Conservation (phyloP, 2,113 vertebrate species). For the Percina caprodes region DNA sequence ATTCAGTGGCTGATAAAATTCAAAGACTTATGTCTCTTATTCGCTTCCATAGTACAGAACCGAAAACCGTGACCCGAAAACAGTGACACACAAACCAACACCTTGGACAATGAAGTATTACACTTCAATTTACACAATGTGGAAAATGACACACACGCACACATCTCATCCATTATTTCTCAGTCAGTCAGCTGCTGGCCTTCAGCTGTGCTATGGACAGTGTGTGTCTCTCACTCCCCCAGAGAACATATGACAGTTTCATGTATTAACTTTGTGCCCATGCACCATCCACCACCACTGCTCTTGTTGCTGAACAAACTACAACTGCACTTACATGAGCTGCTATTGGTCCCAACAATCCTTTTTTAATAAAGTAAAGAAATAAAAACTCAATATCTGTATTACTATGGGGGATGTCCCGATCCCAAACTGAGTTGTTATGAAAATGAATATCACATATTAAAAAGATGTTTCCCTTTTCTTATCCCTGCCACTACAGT, state of each 20-base stretch:
- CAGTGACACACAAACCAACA: too few species aligned
- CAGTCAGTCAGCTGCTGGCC: slow-evolving; percentile 68
- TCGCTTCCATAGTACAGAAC: too few species aligned
- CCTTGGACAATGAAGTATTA: neutral
- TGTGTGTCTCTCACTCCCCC: slow-evolving; percentile 45
- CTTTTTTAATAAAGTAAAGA: slow-evolving; percentile 19
- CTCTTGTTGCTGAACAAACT: slow-evolving; percentile 18
- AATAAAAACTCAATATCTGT: slow-evolving; percentile 34
- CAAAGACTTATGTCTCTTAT: too few species aligned
- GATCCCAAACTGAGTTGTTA: neutral
- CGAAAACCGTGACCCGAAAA: too few species aligned
- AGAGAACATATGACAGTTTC: slow-evolving; percentile 44
- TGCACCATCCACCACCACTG: slow-evolving; percentile 26
- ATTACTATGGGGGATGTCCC: slow-evolving; percentile 11
- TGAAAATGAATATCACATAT: too few species aligned
- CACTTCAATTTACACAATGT: neutral
- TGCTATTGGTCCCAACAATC: neutral
- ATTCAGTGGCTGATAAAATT: too few species aligned
- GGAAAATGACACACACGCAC: slow-evolving; percentile 3
- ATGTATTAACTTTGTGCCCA: slow-evolving; percentile 53
- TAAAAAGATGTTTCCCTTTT: too few species aligned
- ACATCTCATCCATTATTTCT: slow-evolving; percentile 38
- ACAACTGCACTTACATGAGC: neutral
- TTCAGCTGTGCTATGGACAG: slow-evolving; percentile 47
- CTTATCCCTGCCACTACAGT: too few species aligned